Evolutionary conservation across 2,797 vertebrate species (phyloP).

Genomic region (Betta splendens): DNA sequence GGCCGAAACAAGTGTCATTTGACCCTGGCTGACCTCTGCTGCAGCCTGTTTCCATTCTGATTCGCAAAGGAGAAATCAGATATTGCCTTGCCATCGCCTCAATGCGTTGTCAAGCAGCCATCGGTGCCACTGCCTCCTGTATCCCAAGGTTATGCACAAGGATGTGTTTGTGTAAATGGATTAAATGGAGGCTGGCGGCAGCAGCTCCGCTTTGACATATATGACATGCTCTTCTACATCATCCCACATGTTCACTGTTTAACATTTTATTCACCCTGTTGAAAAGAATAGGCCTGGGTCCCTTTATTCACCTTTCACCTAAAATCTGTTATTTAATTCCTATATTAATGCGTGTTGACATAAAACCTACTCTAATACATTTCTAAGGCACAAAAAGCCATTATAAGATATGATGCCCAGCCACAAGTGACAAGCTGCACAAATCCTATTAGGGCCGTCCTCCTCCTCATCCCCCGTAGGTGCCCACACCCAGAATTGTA

Average conservation of each 20-base stretch:
- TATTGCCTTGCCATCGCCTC: conserved; percentile 27
- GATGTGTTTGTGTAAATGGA: conserved; percentile 36
- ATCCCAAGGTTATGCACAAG: conserved; percentile 40
- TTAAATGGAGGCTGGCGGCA: conserved; percentile 23
- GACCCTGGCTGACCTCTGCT: conserved; percentile 43
- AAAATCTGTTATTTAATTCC: conserved; percentile 1
- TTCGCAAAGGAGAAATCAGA: conserved; percentile 35
- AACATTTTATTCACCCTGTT: background rate
- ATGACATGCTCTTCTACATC: background rate
- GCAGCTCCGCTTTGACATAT: background rate
- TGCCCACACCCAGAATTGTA: conserved; percentile 67
- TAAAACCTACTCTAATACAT: background rate
- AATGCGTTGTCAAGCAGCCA: conserved; percentile 43
- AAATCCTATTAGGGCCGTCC: conserved; percentile 72
- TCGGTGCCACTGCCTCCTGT: conserved; percentile 2
- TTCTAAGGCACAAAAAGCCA: conserved; percentile 6
- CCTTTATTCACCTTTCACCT: background rate
- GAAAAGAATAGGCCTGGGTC: background rate
- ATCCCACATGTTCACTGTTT: background rate
- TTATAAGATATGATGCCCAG: conserved; percentile 27
- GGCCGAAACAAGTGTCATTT: conserved; percentile 48
- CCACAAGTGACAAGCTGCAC: conserved; percentile 51
- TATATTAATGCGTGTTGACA: conserved; percentile 6
- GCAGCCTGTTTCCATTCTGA: conserved; percentile 39
- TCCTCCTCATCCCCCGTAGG: conserved; percentile 33